phyloP scores from a whole-genome alignment of 2,113 vertebrate genomes.

The Clinocottus analis region DNA sequence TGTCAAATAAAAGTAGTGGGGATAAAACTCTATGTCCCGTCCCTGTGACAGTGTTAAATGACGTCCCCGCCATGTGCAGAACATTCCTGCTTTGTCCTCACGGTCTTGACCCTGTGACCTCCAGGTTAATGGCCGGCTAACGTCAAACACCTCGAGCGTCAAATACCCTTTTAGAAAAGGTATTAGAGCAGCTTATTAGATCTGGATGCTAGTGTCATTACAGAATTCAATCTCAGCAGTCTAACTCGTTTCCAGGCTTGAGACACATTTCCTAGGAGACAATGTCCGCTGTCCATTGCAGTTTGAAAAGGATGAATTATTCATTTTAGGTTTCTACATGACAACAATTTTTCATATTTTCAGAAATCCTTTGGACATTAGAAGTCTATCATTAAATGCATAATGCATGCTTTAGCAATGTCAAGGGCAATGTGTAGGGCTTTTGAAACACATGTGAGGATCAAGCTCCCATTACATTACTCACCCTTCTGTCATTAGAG shows the following conservation, averaged over 20 bases:
- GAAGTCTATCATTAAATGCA: constrained; percentile 49
- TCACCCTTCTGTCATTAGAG: constrained; percentile 43
- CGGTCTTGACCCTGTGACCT: constrained; percentile 56
- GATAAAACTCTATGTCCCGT: not conserved
- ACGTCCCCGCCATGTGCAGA: constrained; percentile 3
- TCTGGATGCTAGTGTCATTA: constrained; percentile 55
- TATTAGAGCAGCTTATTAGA: constrained; percentile 70
- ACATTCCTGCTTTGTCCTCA: constrained; percentile 46
- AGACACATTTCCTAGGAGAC: constrained; percentile 62
- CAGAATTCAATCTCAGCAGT: constrained; percentile 62
- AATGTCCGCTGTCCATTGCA: constrained; percentile 52
- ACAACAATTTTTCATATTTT: constrained; percentile 64
- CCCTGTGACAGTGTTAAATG: not conserved
- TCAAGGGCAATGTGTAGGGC: constrained; percentile 55
- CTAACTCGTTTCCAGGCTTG: constrained; percentile 55
- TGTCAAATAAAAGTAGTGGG: not conserved
- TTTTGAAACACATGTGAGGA: constrained; percentile 41
- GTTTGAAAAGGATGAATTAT: constrained; percentile 66
- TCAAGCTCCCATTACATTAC: constrained; percentile 35
- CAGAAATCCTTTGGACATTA: constrained; percentile 42
- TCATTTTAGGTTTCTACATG: constrained; percentile 54
- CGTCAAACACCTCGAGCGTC: constrained; percentile 63
- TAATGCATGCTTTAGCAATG: constrained; percentile 29
- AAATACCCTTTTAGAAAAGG: constrained; percentile 69
- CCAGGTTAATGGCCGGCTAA: constrained; percentile 66